Percentiles rank a stretch among this genome's conserved stretches.
phyloP scores from a whole-genome alignment of 2,113 vertebrate genomes.

The Gambusia affinis region DNA sequence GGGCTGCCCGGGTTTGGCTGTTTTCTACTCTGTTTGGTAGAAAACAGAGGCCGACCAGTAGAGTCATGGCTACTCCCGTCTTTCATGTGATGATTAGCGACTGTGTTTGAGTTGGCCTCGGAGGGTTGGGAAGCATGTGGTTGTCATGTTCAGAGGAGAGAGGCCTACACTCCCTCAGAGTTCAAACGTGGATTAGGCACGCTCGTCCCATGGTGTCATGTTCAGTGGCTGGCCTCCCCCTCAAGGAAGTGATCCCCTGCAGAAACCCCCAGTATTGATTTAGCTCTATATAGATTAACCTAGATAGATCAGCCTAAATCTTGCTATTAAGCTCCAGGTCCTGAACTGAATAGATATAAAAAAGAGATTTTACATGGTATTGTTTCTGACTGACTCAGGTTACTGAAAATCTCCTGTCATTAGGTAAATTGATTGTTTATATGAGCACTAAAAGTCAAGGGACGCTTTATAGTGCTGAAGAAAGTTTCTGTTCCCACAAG shows the following conservation, averaged over 20 bases:
- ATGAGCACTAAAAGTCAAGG: constrained; percentile 40
- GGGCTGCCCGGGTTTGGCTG: constrained; percentile 19
- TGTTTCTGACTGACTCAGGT: constrained; percentile 50
- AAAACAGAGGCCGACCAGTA: constrained; percentile 11
- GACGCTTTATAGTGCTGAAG: constrained; percentile 4
- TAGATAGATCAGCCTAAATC: constrained; percentile 44
- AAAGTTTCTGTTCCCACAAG: constrained; percentile 26
- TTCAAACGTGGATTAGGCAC: constrained; percentile 78
- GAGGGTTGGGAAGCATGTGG: constrained; percentile 39
- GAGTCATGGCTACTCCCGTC: constrained; percentile 21
- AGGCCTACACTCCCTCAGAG: constrained; percentile 69
- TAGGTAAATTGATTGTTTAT: constrained; percentile 51
- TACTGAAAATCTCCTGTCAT: constrained; percentile 61
- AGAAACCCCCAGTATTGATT: constrained; percentile 64
- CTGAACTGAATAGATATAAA: constrained; percentile 35
- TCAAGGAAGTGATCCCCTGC: constrained; percentile 66
- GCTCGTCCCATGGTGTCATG: constrained; percentile 74
- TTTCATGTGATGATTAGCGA: constrained; percentile 36
- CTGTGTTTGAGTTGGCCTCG: constrained; percentile 26
- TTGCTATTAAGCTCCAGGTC: constrained; percentile 41
- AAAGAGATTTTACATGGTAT: constrained; percentile 51
- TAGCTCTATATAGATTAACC: constrained; percentile 62
- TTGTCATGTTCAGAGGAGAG: constrained; percentile 62
- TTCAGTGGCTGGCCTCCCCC: constrained; percentile 64
- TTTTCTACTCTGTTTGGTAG: background rate